These are phyloP conservation scores for Lepidurus arcticus DNA, from an alignment of 1,140 invertebrate species.

Conservation along the genomic window DNA sequence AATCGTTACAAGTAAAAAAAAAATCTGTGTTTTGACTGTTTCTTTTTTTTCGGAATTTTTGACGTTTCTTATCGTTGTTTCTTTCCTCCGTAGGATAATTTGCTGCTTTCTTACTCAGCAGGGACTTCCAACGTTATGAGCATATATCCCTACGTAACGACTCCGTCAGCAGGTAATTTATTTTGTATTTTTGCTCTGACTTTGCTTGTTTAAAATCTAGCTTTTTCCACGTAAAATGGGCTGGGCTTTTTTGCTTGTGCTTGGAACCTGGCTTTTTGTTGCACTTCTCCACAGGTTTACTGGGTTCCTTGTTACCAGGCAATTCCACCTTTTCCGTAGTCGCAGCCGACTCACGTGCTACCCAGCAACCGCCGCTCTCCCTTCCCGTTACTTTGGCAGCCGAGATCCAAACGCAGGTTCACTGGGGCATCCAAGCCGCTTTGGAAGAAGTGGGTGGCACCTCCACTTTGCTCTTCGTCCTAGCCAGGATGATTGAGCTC, in stretches of 20 bases:
- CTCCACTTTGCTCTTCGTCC: constrained; percentile 55
- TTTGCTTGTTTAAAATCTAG: constrained; percentile 28
- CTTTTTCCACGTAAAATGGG: neutral
- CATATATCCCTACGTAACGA: constrained; percentile 54
- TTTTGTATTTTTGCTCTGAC: neutral
- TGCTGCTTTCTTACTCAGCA: constrained; percentile 54
- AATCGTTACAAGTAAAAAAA: neutral
- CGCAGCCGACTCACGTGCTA: constrained; percentile 47
- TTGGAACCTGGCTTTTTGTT: neutral
- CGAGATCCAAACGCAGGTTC: constrained; percentile 46
- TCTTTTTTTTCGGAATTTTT: constrained; percentile 13
- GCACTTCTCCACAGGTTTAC: constrained; percentile 37
- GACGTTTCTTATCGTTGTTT: constrained; percentile 31
- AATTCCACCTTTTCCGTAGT: constrained; percentile 49
- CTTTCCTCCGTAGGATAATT: constrained; percentile 49
- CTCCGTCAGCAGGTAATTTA: constrained; percentile 49
- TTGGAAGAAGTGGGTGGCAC: constrained; percentile 54
- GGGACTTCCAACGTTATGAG: constrained; percentile 52
- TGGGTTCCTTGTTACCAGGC: constrained; percentile 46
- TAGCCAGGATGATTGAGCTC: constrained; percentile 57
- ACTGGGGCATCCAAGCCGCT: constrained; percentile 51
- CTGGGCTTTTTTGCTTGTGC: neutral
- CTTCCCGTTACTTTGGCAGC: constrained; percentile 43
- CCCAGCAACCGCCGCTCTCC: constrained; percentile 49
- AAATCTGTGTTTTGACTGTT: neutral